These are phyloP conservation scores for Linepithema humile DNA, from an alignment of 1,140 invertebrate genomes.

Conservation along the genomic window DNA sequence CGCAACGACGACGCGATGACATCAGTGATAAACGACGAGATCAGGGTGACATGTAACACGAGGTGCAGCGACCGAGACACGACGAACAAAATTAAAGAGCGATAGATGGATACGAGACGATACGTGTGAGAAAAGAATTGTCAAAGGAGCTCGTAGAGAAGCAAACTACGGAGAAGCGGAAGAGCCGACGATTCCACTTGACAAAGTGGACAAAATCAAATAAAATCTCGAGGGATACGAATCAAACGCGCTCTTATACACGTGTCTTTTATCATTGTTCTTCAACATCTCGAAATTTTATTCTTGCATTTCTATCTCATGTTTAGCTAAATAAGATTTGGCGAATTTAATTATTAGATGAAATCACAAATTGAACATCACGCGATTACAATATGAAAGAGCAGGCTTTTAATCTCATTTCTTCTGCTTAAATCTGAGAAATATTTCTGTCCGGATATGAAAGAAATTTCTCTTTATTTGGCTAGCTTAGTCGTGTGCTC, in stretches of 20 bases:
- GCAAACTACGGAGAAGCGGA: background rate
- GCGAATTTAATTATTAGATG: background rate
- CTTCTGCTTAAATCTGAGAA: too few species aligned
- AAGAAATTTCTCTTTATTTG: constrained; percentile 5
- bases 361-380: background rate
- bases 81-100: constrained; percentile 54
- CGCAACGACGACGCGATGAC: constrained; percentile 44
- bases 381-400: background rate
- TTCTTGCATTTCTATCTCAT: background rate
- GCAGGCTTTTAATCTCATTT: too few species aligned
- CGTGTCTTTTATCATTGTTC: background rate
- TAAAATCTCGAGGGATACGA: constrained; percentile 5
- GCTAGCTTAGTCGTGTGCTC: background rate
- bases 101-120: constrained; percentile 3
- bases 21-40: constrained; percentile 58
- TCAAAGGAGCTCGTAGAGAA: background rate
- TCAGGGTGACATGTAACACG: constrained; percentile 50
- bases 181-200: background rate
- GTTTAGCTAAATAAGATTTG: background rate
- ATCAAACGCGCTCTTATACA: constrained; percentile 12
- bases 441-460: too few species aligned
- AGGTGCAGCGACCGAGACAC: constrained; percentile 22
- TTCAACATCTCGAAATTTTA: background rate
- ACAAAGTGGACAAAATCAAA: constrained; percentile 26
- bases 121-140: background rate